These are phyloP conservation scores for Meloidogyne hapla DNA, from an alignment of 1,140 invertebrate genomes.

Conservation along the genomic window DNA sequence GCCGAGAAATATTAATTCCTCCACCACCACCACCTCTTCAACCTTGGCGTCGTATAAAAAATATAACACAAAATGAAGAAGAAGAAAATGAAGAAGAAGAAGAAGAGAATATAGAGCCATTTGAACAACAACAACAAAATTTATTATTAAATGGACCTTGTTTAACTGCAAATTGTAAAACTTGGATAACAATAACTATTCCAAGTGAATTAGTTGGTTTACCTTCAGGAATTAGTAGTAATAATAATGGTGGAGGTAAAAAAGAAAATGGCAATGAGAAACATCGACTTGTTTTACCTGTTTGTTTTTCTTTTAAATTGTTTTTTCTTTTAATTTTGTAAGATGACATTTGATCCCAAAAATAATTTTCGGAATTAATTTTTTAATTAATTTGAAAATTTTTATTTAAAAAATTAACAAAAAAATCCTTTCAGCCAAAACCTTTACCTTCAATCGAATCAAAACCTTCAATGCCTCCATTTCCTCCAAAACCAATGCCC, in stretches of 20 bases:
- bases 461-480: conserved; percentile 5
- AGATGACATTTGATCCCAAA: no score
- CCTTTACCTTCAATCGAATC: neutral
- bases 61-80: neutral
- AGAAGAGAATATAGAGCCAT: neutral
- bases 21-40: neutral
- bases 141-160: conserved; percentile 16
- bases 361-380: no score
- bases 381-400: no score
- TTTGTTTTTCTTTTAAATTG: neutral
- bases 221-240: conserved; percentile 4
- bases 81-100: neutral
- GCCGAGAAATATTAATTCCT: neutral
- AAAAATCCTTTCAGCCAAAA: neutral
- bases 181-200: conserved; percentile 39
- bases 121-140: neutral
- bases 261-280: neutral
- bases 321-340: no score
- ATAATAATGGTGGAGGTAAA: neutral
- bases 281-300: neutral
- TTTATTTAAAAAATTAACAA: no score
- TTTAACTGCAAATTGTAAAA: conserved; percentile 30
- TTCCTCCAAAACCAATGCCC: conserved; percentile 8
- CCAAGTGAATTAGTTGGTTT: conserved; percentile 28
- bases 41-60: neutral